Base-by-base conservation (phyloP, 2,888 invertebrate species). In the Neria commutata region DNA sequence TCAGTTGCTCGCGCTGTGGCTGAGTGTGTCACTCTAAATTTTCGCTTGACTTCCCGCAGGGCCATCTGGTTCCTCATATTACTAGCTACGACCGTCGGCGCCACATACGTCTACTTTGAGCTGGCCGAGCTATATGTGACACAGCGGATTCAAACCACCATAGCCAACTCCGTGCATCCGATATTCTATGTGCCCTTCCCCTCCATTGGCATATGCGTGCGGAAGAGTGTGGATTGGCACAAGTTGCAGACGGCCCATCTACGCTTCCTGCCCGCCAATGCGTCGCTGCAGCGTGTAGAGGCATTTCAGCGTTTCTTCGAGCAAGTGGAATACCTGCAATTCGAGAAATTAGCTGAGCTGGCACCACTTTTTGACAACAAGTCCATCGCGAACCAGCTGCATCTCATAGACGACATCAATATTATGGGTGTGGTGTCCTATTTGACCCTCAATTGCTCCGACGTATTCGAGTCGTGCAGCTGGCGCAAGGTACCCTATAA, bases 401-500 rank as follows among this genome's bases (percentile, higher is more conserved):
- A 61, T 1, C 61, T 70, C 14, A 58, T 81, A n/a, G 68, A 78
- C 51, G 58, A 62, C 2, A 52, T 81, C 14, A 67, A 79, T 62
- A 56, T 81, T 17, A 46, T 66, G 0, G 59, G 70, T 1, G 72
- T 81, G 0, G 58, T 75, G 63, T 58, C 66, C 10, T 71, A 65
- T 56, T 48, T 69, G 0, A 65, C 64, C 19, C 63, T 70, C 14
- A 51, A 65, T 11, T 84, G 84, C 60, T 66, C 70, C 0, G 82
- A 83, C 25, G 50, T 84, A 3, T 79, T 84, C 46, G 76, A 73
- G 1, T 51, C 45, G 1, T 85, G 85, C 61, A 76, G 70, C 70
- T 85, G 84, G 84, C 75, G 83, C 0, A 77, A 77, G 40, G 66
- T 67, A 50, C 54, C 72, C n/a, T 68, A 77, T 19, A 71, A 83